Base-by-base conservation (phyloP, 2,113 vertebrate species). In the Phaethon lepturus region DNA sequence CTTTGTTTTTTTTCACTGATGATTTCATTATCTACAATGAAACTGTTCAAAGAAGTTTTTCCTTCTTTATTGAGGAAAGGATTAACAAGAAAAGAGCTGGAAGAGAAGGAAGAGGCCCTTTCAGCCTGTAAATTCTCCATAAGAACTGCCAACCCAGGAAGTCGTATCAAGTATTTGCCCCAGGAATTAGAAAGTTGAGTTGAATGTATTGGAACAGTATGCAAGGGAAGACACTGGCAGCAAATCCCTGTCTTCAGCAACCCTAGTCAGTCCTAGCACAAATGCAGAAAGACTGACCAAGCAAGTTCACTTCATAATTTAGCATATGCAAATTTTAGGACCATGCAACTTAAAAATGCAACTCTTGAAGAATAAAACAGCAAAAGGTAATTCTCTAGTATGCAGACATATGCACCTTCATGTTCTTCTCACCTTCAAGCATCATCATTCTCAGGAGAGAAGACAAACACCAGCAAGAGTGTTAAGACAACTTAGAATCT, bases 1-100 rank as follows among this genome's bases (percentile, higher is more conserved):
- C 29, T 13, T 83, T 55, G 66, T 59, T 71, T 86, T 78, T 44
- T 92, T 71, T n/a, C 56, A 13, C 33, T 72, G 74, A 96, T 97
- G 81, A 98, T 95, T 60, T 98, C 96, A 97, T 88, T 88, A 93
- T 92, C 80, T 91, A 92, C 28, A 68, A 97, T 82, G 63, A 67
- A 88, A 84, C 44, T 80, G 83, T 71, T 63, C 50, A 45, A 77
- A 96, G 84, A 96, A 82, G 28, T 93, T 88, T 60, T 94, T 91
- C 38, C 74, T 92, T 95, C 93, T 28, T 89, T 95, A 88, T 52
- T 56, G 76, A 92, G 80, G n/a, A 97, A 90, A 68, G 14, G 58
- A 96, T 92, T 88, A 93, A 56, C 71, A 93, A 88, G 71, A 83
- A 94, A 38, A 73, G 40, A 84, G 77, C 73, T 84, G 50, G 38